These are phyloP conservation scores for Pachyuromys duprasi DNA, from an alignment of 2,797 vertebrate genomes.

Conservation along the genomic window DNA sequence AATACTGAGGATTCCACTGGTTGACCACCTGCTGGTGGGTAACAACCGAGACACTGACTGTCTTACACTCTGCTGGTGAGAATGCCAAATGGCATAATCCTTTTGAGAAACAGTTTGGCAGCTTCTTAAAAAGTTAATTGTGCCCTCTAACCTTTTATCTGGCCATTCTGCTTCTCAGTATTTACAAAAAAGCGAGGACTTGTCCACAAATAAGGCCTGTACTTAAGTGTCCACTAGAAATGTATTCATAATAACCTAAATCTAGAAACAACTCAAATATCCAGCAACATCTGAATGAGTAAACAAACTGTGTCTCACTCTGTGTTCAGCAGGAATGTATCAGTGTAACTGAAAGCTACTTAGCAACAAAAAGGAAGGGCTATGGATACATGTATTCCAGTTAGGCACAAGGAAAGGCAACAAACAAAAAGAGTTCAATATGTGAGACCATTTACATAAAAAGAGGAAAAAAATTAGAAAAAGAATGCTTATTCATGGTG, in stretches of 20 bases:
- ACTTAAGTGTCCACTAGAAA: not conserved
- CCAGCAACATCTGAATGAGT: not conserved
- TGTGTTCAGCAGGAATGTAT: not conserved
- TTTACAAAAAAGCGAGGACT: not conserved
- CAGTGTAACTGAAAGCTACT: not conserved
- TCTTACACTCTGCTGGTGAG: not conserved
- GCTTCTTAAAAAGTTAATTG: constrained; percentile 11
- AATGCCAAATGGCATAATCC: not conserved
- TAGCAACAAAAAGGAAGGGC: not conserved
- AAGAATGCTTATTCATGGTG: not conserved
- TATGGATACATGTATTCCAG: not conserved
- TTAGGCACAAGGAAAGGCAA: not conserved
- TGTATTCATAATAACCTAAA: not conserved
- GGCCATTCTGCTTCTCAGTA: not conserved
- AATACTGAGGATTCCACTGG: not conserved
- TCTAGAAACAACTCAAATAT: not conserved
- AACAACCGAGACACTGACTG: not conserved
- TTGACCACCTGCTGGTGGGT: not conserved
- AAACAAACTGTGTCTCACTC: not conserved
- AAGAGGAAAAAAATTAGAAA: not conserved
- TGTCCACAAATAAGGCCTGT: not conserved
- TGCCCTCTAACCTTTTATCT: not conserved
- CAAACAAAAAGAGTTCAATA: not conserved
- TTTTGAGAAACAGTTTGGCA: not conserved
- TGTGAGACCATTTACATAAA: not conserved